These are phyloP conservation scores for Galerucella calmariensis DNA, from an alignment of 2,888 invertebrate species.

Conservation along the genomic window DNA sequence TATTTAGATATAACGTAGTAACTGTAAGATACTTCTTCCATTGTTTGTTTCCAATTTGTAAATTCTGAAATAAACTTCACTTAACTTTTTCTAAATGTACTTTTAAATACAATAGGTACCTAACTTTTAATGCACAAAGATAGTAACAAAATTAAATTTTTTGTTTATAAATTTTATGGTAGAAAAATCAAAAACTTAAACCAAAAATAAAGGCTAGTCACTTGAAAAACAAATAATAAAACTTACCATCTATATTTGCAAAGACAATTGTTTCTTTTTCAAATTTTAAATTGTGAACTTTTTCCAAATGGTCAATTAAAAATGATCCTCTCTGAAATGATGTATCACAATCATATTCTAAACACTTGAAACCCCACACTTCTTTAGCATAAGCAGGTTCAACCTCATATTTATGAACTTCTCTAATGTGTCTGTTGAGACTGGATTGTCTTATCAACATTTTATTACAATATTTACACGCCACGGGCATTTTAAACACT, in stretches of 20 bases:
- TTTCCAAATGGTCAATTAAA: conserved; percentile 10
- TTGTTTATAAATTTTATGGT: no score
- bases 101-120: no score
- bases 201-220: no score
- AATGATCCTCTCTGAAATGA: conserved; percentile 5
- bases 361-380: conserved; percentile 12
- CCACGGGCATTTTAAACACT: not conserved
- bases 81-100: no score
- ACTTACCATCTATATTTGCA: not conserved
- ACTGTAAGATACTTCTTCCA: not conserved
- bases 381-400: conserved; percentile 9
- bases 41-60: not conserved
- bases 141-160: no score
- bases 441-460: not conserved
- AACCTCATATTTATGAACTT: conserved; percentile 2
- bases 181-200: no score
- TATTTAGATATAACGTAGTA: not conserved
- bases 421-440: conserved; percentile 3
- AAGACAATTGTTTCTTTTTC: conserved; percentile 1
- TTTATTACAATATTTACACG: conserved; percentile 5
- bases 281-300: conserved; percentile 7
- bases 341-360: conserved; percentile 5
- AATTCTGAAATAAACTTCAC: conserved; percentile 7
- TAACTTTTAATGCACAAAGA: no score
- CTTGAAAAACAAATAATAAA: no score